Percentiles rank a stretch among this genome's conserved stretches.
Conservation (phyloP, 1,140 invertebrate species). For the Mizuhopecten yessoensis region DNA sequence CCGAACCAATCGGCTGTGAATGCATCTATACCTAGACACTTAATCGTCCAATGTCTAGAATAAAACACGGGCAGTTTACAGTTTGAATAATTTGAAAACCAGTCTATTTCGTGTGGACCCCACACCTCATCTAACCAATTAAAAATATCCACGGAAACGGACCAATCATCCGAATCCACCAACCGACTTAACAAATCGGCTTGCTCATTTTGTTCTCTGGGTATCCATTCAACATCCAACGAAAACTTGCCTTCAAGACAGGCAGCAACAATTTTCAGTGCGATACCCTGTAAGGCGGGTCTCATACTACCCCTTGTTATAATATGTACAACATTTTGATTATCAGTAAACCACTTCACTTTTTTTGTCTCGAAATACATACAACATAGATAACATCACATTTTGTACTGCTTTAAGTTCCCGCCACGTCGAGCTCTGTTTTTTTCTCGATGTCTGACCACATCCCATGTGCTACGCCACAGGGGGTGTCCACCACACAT, state of each 20-base stretch:
- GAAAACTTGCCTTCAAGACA: slow-evolving; percentile 35
- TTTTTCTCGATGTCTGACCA: not conserved
- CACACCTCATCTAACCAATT: slow-evolving; percentile 30
- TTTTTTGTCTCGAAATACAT: not conserved
- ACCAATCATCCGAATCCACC: slow-evolving; percentile 49
- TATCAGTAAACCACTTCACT: slow-evolving; percentile 30
- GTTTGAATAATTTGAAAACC: slow-evolving; percentile 50
- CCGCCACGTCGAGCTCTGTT: slow-evolving; percentile 38
- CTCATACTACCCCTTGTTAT: slow-evolving; percentile 42
- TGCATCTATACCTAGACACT: slow-evolving; percentile 43
- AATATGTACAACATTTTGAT: slow-evolving; percentile 44
- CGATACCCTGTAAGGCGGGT: slow-evolving; percentile 18
- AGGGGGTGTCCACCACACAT: not conserved
- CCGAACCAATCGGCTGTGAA: slow-evolving; percentile 47
- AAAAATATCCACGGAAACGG: slow-evolving; percentile 25
- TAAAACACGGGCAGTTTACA: slow-evolving; percentile 50
- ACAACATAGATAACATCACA: no score
- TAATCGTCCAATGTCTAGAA: slow-evolving; percentile 42
- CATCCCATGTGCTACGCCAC: not conserved
- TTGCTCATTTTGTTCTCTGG: slow-evolving; percentile 52
- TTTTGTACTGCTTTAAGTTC: not conserved
- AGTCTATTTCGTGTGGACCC: slow-evolving; percentile 54
- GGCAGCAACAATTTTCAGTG: slow-evolving; percentile 40
- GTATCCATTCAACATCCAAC: slow-evolving; percentile 48
- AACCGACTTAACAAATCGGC: slow-evolving; percentile 53